Evolutionary conservation across 2,113 vertebrate species (phyloP), one percentile per base, ranked within the genome.

Genomic region (Spheniscus mendiculus): DNA sequence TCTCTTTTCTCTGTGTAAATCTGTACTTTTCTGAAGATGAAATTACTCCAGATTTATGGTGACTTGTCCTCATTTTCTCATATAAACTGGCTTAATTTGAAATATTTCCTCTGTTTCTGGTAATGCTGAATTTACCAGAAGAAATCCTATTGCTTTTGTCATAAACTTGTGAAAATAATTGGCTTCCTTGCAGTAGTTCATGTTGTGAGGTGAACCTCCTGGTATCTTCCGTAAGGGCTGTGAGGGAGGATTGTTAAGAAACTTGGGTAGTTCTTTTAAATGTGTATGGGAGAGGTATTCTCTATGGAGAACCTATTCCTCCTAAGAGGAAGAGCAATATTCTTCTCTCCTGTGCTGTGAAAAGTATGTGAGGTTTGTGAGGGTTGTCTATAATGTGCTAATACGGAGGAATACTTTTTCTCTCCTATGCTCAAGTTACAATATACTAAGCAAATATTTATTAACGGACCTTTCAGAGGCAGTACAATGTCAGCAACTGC

Each of bases 381-480:
- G n/a, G n/a, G n/a, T n/a, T n/a, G n/a, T n/a, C 87, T 62, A 29
- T 73, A 89, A 63, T 42, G 45, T 45, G 30, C 62, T 90, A 86
- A 80, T 93, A 62, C 1, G 4, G 47, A 69, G 83, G 53, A 55
- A 69, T 93, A 44, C 52, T 76, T 93, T 94, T 89, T 80, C 66
- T 90, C 40, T 90, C 29, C 55, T 77, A 2, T 29, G 32, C 85
- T 93, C 79, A 70, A 88, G 83, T 91, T 97, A 94, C 90, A 77
- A 45, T 90, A 86, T 77, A 19, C 90, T 92, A 92, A 97, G 95
- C 96, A 97, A 96, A 96, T 96, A 96, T 83, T 97, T 97, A 92
- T 90, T 94, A 91, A 82, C 95, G 80, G 92, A 80, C 53, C n/a
- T 94, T 93, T 88, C n/a, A 40, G 90, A 62, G 52, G 66, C 79